phyloP scores from a whole-genome alignment of 2,888 invertebrate genomes.

The Sinotaia quadrata region DNA sequence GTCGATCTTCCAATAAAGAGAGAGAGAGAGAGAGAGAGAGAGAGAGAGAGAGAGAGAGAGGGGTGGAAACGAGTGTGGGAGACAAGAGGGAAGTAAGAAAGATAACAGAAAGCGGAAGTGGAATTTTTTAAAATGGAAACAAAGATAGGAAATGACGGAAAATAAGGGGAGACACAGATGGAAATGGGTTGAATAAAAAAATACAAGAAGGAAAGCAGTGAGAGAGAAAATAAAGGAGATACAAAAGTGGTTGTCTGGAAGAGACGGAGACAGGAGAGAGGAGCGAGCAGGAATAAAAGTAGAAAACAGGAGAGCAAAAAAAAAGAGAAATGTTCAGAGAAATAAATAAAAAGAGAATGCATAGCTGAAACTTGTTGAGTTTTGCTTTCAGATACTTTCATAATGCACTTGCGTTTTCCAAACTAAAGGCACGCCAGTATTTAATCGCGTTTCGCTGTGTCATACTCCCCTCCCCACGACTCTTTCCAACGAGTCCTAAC shows the following conservation, averaged over 20 bases:
- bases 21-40: constrained; percentile 4
- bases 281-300: neutral
- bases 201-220: neutral
- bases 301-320: no score
- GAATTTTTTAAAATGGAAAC: neutral
- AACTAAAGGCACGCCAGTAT: no score
- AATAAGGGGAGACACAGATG: neutral
- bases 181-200: no score
- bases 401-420: no score
- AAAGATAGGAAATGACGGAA: neutral
- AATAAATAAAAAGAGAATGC: no score
- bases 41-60: constrained; percentile 7
- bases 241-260: neutral
- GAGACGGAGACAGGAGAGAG: neutral
- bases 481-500: no score
- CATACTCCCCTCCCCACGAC: no score
- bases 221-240: neutral
- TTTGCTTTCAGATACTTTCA: no score
- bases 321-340: no score
- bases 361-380: no score
- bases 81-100: neutral
- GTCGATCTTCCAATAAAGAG: no score
- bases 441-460: no score
- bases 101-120: neutral
- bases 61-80: neutral